phyloP scores from a whole-genome alignment of 1,140 invertebrate species.

The Pseudomyrmex pallidus region DNA sequence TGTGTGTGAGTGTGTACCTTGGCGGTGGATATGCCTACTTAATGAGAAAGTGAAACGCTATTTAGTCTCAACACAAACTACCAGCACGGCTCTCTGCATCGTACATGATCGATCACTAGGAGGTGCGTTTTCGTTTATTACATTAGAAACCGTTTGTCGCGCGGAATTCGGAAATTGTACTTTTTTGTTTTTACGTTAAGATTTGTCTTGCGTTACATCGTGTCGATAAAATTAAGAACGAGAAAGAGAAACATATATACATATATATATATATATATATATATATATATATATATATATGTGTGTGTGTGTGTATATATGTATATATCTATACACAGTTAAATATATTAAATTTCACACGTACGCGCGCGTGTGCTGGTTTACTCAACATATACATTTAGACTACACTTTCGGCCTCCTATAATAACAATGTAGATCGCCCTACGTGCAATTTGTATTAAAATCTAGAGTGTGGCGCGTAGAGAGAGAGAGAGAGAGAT shows the following conservation, averaged over 20 bases:
- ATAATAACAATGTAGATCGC: conserved; percentile 66
- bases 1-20: conserved; percentile 48
- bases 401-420: conserved; percentile 27
- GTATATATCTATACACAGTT: neutral
- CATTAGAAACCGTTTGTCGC: neutral
- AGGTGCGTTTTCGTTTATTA: neutral
- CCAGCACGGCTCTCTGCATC: conserved; percentile 68
- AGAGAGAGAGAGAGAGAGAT: conserved; percentile 21
- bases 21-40: conserved; percentile 71
- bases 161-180: conserved; percentile 18
- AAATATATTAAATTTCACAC: conserved; percentile 17
- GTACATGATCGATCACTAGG: conserved; percentile 31
- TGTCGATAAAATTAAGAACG: no score
- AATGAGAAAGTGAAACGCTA: conserved; percentile 76
- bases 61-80: conserved; percentile 73
- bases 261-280: neutral
- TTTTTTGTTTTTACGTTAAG: neutral
- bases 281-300: conserved; percentile 17
- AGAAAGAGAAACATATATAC: no score
- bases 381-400: neutral
- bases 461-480: conserved; percentile 51
- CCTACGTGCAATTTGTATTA: conserved; percentile 57
- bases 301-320: conserved; percentile 20
- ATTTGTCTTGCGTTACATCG: no score
- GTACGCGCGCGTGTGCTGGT: no score